Conservation (phyloP, 2,113 vertebrate species). For the Trematomus loennbergii region DNA sequence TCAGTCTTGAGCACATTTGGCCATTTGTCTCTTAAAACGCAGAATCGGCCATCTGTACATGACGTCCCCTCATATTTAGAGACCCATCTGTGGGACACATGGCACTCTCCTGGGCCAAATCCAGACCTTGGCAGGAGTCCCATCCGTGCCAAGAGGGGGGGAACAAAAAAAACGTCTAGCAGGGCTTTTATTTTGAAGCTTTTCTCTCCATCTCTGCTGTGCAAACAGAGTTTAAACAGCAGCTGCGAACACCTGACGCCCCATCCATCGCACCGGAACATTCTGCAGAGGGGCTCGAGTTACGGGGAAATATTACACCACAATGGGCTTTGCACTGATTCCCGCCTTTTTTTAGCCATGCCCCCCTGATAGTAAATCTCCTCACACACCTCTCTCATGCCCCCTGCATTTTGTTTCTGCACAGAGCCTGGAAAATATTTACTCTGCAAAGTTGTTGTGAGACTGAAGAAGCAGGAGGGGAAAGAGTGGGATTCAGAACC, state of each 20-base stretch:
- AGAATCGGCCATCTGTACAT: constrained; percentile 73
- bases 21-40: constrained; percentile 57
- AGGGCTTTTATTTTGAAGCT: constrained; percentile 60
- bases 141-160: constrained; percentile 62
- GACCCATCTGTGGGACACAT: constrained; percentile 84
- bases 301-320: constrained; percentile 80
- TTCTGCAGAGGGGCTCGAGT: constrained; percentile 69
- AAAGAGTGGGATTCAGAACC: constrained; percentile 12
- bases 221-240: constrained; percentile 71
- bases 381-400: constrained; percentile 64
- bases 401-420: constrained; percentile 25
- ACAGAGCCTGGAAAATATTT: constrained; percentile 70
- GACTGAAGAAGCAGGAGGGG: constrained; percentile 13
- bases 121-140: constrained; percentile 77
- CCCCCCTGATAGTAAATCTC: constrained; percentile 16
- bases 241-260: constrained; percentile 84
- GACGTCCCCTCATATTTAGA: constrained; percentile 76
- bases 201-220: constrained; percentile 57
- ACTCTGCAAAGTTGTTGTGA: constrained; percentile 53
- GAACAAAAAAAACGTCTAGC: constrained; percentile 56
- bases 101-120: constrained; percentile 72
- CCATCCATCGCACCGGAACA: constrained; percentile 55
- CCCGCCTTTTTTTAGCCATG: constrained; percentile 65
- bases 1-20: constrained; percentile 45
- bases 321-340: constrained; percentile 58